Evolutionary conservation across 2,113 vertebrate species (phyloP).

Genomic region (Todiramphus saurophagus): DNA sequence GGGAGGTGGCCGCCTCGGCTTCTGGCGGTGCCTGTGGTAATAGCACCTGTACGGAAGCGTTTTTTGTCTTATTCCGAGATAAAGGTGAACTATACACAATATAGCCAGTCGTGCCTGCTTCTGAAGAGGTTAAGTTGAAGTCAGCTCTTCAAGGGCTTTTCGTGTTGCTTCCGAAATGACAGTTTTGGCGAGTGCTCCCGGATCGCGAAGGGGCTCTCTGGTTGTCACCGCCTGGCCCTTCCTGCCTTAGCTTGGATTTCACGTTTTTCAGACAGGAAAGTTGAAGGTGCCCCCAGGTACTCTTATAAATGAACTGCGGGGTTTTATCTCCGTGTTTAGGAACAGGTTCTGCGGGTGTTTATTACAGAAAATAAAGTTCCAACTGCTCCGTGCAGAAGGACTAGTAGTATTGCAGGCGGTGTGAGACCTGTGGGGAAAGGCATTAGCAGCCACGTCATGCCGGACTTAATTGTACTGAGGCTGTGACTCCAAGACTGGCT

Average conservation of each 20-base stretch:
- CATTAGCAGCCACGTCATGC: background rate
- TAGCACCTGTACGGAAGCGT: rapidly evolving
- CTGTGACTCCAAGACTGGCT: background rate
- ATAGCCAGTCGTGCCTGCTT: rapidly evolving
- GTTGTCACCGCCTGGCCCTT: rapidly evolving
- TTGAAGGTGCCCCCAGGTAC: background rate
- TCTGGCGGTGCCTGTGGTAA: background rate
- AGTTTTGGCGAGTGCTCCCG: background rate
- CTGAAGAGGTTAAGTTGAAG: background rate
- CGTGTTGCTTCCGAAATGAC: background rate
- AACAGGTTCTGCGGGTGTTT: background rate
- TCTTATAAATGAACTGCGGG: background rate
- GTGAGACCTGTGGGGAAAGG: background rate
- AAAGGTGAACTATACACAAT: rapidly evolving
- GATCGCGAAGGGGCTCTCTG: background rate
- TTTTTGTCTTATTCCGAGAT: background rate
- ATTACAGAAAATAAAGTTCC: background rate
- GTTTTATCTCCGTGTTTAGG: background rate
- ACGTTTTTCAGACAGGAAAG: background rate
- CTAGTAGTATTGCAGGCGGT: background rate
- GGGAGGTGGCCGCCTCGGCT: background rate
- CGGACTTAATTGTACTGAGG: background rate
- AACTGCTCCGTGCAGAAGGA: background rate
- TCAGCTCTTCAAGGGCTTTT: background rate
- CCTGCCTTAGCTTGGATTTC: background rate